Evolutionary conservation across 2,113 vertebrate genomes (phyloP), one percentile per base, ranked within the genome.

Genomic region (Pelecanoides urinatrix): DNA sequence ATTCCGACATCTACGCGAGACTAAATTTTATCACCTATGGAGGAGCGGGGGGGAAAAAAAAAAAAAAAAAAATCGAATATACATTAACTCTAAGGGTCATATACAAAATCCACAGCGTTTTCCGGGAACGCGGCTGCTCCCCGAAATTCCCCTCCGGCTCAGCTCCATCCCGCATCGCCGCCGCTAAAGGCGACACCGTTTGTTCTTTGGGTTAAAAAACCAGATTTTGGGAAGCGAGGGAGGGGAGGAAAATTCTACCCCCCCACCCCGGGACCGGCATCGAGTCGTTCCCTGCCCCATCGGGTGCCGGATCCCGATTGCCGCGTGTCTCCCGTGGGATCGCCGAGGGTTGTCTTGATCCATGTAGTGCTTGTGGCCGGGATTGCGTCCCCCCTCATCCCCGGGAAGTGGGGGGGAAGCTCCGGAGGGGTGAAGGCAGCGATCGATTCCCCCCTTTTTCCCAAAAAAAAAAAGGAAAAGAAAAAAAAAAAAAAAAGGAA

Each of bases 41-140:
- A 25, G 16, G 38, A n/a, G n/a, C n/a, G n/a, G n/a, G n/a, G n/a
- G n/a, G n/a, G n/a, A n/a, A n/a, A n/a, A 44, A 45, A 44, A 21
- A 38, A 27, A 55, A 32, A 16, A 66, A 40, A 27, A 36, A n/a
- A 71, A 23, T 29, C 26, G 81, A 92, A 93, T 86, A 71, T 80
- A 96, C 71, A 92, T 77, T 71, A 89, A 94, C 93, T 96, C 97
- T 83, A 92, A 38, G 94, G 96, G 90, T 93, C 97, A 92, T 96
- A 80, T 95, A 97, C 92, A 95, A 84, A 97, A 97, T 92, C 94
- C 96, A 84, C 91, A 52, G 72, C 56, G 4, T 67, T 55, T 42
- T 22, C 62, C 50, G 4, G 55, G 68, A 59, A 52, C 1, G 10
- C 5, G 11, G 55, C 30, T 10, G 40, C 42, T 47, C 17, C 88